These are phyloP conservation scores for Charanyca ferruginea DNA, from an alignment of 2,888 invertebrate genomes.

Conservation along the genomic window DNA sequence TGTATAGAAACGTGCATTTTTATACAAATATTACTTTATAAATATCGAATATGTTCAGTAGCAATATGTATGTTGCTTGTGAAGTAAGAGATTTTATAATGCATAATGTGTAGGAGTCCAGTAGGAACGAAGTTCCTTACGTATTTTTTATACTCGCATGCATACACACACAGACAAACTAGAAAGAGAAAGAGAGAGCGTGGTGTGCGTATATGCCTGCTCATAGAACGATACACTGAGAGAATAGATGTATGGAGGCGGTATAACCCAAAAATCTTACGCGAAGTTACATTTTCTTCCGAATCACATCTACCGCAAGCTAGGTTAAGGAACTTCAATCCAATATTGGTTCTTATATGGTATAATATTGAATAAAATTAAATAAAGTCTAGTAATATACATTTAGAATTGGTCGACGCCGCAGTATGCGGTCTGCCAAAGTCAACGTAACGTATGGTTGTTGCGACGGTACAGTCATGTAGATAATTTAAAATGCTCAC, in stretches of 20 bases:
- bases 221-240: no score
- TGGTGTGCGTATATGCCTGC: no score
- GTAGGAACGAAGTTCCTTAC: no score
- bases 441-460: conserved; percentile 1
- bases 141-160: no score
- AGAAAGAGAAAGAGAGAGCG: no score
- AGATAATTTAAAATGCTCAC: conserved; percentile 67
- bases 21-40: conserved; percentile 36
- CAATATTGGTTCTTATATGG: neutral
- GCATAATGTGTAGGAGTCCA: conserved; percentile 48
- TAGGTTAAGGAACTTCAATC: no score
- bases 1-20: conserved; percentile 57
- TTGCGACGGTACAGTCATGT: conserved; percentile 44
- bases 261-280: no score
- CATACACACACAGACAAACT: no score
- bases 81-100: conserved; percentile 14
- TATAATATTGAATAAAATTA: conserved; percentile 4
- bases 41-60: conserved; percentile 9
- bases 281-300: no score
- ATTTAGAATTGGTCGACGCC: neutral
- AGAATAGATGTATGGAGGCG: no score
- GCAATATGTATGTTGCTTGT: conserved; percentile 1
- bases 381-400: neutral
- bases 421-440: neutral
- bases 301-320: no score